A percentile compares a stretch with the other conserved stretches of the same genome.
Conservation (phyloP, 1,140 invertebrate species). For the Archegozetes longisetosus region DNA sequence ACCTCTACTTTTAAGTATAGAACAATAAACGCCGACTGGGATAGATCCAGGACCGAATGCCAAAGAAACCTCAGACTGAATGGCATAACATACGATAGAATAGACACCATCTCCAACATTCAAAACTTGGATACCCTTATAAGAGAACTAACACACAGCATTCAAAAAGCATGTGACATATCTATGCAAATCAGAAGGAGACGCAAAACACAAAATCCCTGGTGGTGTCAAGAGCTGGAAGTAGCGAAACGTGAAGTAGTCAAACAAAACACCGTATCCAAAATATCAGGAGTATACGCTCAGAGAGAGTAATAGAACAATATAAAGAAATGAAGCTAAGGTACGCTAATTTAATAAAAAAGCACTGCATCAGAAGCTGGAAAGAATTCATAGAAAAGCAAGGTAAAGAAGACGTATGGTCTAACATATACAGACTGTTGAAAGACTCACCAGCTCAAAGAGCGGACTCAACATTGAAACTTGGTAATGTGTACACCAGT, state of each 20-base stretch:
- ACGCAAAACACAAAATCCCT: background rate
- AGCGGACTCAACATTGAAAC: background rate
- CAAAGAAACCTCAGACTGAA: background rate
- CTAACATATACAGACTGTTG: background rate
- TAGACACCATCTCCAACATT: background rate
- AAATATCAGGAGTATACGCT: background rate
- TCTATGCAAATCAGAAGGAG: background rate
- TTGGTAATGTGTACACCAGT: background rate
- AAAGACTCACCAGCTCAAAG: background rate
- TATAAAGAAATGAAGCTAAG: background rate
- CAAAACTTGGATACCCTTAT: background rate
- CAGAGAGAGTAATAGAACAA: background rate
- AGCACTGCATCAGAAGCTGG: background rate
- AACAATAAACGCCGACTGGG: background rate
- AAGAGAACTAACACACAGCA: background rate
- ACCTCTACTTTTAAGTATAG: background rate
- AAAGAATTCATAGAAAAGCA: background rate
- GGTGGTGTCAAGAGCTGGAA: background rate
- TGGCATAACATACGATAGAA: background rate
- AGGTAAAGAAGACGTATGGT: background rate
- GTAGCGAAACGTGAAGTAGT: background rate
- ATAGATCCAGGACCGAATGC: background rate
- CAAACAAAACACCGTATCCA: background rate
- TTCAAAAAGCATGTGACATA: background rate
- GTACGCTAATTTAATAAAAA: background rate